phyloP scores from a whole-genome alignment of 2,797 vertebrate species.

The Falco peregrinus region DNA sequence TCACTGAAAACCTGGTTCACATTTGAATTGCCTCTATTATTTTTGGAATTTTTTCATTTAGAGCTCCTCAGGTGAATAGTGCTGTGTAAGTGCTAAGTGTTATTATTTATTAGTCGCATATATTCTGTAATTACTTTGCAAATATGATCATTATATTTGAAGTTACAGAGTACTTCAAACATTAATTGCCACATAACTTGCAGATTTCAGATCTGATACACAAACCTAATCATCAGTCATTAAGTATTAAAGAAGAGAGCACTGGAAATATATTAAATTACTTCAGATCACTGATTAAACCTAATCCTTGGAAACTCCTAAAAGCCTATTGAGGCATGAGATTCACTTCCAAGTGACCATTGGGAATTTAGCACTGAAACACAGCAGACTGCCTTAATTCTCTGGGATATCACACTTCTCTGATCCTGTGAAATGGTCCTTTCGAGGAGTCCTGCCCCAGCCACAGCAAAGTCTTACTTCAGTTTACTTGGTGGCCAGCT shows the following conservation, averaged over 20 bases:
- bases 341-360: not conserved
- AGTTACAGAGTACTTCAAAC: constrained; percentile 45
- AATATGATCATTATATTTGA: constrained; percentile 43
- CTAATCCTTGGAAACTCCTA: constrained; percentile 25
- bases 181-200: constrained; percentile 61
- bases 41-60: not conserved
- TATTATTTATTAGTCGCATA: constrained; percentile 42
- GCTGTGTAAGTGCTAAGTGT: not conserved
- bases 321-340: not conserved
- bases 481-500: not conserved
- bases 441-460: not conserved
- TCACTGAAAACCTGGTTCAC: not conserved
- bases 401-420: not conserved
- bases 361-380: not conserved
- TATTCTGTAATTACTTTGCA: constrained; percentile 38
- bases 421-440: not conserved
- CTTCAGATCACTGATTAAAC: constrained; percentile 35
- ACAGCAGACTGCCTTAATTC: not conserved
- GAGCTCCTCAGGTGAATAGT: constrained; percentile 18
- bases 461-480: too few relatives aligned
- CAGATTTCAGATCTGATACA: constrained; percentile 32
- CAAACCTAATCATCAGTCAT: constrained; percentile 50
- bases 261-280: constrained; percentile 67
- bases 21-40: not conserved
- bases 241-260: constrained; percentile 59